phyloP scores from a whole-genome alignment of 2,888 invertebrate species.

The Pterostichus madidus region DNA sequence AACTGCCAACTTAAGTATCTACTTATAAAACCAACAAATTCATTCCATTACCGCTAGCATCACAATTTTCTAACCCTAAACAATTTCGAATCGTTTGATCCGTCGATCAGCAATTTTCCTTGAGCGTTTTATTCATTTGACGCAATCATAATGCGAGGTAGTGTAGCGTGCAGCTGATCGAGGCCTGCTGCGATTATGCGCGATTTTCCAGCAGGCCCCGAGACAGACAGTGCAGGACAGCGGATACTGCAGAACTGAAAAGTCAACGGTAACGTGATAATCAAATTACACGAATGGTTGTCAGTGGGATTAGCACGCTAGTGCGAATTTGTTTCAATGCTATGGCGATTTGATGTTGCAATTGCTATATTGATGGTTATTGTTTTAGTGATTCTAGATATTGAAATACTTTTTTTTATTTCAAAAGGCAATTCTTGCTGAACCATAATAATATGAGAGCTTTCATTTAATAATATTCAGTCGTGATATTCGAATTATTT shows the following conservation, averaged over 20 bases:
- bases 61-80: not conserved
- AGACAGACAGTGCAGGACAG: not conserved
- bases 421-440: too few species aligned
- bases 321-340: slow-evolving; percentile 46
- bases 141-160: slow-evolving; percentile 3
- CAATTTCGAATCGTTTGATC: not conserved
- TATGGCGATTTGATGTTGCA: not conserved
- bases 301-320: slow-evolving; percentile 34
- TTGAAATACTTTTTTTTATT: not conserved
- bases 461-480: too few species aligned
- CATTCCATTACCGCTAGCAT: not conserved
- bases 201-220: not conserved
- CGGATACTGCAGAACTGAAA: slow-evolving; percentile 42
- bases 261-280: slow-evolving; percentile 48
- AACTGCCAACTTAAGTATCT: too few species aligned
- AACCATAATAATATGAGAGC: too few species aligned
- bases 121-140: not conserved
- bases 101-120: slow-evolving; percentile 17
- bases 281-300: slow-evolving; percentile 30
- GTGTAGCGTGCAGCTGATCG: not conserved
- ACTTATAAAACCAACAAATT: too few species aligned
- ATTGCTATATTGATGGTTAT: not conserved
- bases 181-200: slow-evolving; percentile 30
- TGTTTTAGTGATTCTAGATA: not conserved
- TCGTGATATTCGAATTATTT: too few species aligned